Conservation (phyloP, 2,888 invertebrate species). For the Tinea pellionella region DNA sequence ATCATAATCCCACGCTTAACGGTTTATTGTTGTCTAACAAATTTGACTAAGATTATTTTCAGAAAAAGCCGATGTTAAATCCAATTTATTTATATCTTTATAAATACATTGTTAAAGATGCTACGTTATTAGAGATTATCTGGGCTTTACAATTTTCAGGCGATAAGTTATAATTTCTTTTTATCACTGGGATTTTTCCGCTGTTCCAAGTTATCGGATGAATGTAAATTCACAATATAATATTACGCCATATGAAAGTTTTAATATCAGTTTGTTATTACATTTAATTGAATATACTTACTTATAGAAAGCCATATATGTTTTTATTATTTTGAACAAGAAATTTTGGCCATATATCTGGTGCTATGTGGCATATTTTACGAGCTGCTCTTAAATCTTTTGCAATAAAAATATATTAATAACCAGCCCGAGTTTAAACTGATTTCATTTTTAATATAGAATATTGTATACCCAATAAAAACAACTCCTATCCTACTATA, state of each 20-base stretch:
- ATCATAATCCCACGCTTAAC: not conserved
- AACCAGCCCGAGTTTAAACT: not conserved
- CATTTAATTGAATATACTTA: not conserved
- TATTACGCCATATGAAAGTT: not conserved
- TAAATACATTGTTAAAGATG: not conserved
- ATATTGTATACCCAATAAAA: too few relatives aligned
- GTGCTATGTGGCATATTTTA: not conserved
- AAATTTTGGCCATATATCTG: not conserved
- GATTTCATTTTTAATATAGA: not conserved
- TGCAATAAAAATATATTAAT: not conserved
- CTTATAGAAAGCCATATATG: not conserved
- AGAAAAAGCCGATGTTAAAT: not conserved
- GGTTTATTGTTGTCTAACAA: not conserved
- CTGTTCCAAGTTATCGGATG: not conserved
- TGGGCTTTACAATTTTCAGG: not conserved
- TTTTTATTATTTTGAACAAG: slow-evolving; percentile 1
- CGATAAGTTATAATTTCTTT: not conserved
- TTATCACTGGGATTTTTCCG: not conserved
- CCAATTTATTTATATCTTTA: not conserved
- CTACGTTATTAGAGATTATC: not conserved
- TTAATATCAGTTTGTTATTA: not conserved
- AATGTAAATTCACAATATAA: not conserved
- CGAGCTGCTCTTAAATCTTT: not conserved
- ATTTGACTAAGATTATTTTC: not conserved
- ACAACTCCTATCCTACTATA: too few relatives aligned